Evolutionary conservation across 2,888 invertebrate species (phyloP).

Genomic region (Nezara viridula): DNA sequence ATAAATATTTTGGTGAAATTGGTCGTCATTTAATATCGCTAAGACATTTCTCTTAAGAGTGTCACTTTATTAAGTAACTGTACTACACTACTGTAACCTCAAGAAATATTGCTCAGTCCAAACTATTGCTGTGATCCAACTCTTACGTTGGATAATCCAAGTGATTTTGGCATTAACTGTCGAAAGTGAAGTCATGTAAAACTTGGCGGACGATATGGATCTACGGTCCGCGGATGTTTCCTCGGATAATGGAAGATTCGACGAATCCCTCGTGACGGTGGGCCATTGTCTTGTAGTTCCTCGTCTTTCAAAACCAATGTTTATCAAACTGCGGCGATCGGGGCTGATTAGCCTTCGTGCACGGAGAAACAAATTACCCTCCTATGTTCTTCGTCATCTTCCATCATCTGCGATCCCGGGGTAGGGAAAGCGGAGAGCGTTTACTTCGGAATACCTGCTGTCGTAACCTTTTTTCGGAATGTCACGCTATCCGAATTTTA

Average conservation of each 20-base stretch:
- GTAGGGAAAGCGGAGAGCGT: constrained; percentile 29
- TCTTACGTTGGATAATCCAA: not conserved
- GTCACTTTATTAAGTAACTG: no score
- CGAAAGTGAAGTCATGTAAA: constrained; percentile 31
- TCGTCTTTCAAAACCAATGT: constrained; percentile 48
- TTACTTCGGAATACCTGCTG: constrained; percentile 27
- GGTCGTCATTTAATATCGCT: no score
- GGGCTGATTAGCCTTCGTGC: constrained; percentile 30
- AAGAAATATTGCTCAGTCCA: no score
- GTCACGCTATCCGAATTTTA: not conserved
- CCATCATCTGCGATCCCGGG: constrained; percentile 18
- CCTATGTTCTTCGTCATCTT: constrained; percentile 35
- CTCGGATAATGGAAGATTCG: constrained; percentile 33
- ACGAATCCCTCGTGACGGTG: constrained; percentile 38
- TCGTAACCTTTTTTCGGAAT: constrained; percentile 31
- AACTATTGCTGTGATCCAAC: not conserved
- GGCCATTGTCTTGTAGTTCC: constrained; percentile 47
- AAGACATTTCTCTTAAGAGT: no score
- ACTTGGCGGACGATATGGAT: constrained; percentile 8
- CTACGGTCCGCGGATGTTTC: not conserved
- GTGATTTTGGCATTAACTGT: not conserved
- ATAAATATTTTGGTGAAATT: no score
- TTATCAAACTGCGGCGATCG: constrained; percentile 39
- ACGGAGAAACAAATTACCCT: constrained; percentile 42
- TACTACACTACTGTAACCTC: no score